A percentile compares a stretch with the other conserved stretches of the same genome.
Evolutionary conservation across 2,797 vertebrate genomes (phyloP).

Genomic region (Sylvia borin): DNA sequence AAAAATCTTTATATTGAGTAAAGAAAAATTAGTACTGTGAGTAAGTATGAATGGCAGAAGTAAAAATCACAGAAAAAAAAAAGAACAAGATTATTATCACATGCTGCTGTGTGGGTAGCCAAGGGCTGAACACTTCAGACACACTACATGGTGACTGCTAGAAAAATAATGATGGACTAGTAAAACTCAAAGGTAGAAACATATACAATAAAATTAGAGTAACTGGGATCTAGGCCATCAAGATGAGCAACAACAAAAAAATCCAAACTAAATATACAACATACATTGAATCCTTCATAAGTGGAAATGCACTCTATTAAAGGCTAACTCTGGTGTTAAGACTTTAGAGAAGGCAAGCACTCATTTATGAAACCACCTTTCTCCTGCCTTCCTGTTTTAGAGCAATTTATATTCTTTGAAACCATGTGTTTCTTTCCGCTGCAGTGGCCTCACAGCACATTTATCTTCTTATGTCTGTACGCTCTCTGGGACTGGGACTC

Average conservation of each 20-base stretch:
- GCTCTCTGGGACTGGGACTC: constrained; percentile 10
- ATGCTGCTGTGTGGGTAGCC: not conserved
- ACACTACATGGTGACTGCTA: not conserved
- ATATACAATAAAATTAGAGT: not conserved
- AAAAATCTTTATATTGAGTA: not conserved
- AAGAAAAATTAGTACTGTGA: not conserved
- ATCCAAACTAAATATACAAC: not conserved
- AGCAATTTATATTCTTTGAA: constrained; percentile 51
- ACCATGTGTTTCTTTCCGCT: not conserved
- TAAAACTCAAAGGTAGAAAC: not conserved
- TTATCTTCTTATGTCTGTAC: not conserved
- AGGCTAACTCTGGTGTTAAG: not conserved
- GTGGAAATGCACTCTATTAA: not conserved
- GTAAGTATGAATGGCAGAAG: not conserved
- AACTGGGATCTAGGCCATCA: not conserved
- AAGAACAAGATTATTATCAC: not conserved
- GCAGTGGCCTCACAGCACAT: not conserved
- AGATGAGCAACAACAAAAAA: not conserved
- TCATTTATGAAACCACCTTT: constrained; percentile 58
- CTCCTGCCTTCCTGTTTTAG: constrained; percentile 48
- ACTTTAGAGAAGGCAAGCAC: not conserved
- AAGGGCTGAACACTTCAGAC: not conserved
- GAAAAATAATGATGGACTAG: not conserved
- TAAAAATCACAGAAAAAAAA: not conserved
- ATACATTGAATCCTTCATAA: not conserved